A percentile compares a stretch with the other conserved stretches of the same genome.
These are phyloP conservation scores for Clunio marinus DNA, from an alignment of 2,888 invertebrate species.

Conservation along the genomic window DNA sequence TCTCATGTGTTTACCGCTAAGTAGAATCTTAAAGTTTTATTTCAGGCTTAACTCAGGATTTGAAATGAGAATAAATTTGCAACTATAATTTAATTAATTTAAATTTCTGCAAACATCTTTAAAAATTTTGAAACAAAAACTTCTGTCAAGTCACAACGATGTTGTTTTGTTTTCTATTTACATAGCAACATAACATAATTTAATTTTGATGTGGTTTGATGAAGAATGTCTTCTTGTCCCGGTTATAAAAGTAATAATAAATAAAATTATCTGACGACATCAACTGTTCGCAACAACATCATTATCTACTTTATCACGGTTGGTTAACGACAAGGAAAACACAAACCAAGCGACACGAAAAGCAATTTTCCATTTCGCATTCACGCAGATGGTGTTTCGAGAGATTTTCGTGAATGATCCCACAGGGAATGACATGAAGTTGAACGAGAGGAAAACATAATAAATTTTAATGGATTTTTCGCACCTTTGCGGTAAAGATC, in stretches of 20 bases:
- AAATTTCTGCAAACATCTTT: no score
- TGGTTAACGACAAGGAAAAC: constrained; percentile 20
- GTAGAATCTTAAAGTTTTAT: no score
- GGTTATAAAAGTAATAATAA: constrained; percentile 15
- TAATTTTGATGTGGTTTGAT: no score
- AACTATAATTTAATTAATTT: no score
- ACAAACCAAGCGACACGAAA: neutral
- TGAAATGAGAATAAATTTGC: no score
- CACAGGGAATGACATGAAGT: neutral
- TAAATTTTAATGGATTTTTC: constrained; percentile 37
- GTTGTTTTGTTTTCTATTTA: no score
- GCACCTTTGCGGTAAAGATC: constrained; percentile 18
- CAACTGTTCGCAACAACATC: constrained; percentile 19
- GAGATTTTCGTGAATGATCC: constrained; percentile 17
- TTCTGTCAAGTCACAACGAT: no score
- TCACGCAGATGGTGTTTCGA: constrained; percentile 8
- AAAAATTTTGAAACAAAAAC: no score
- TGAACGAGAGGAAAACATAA: constrained; percentile 3
- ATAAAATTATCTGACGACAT: constrained; percentile 26
- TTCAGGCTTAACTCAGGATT: no score
- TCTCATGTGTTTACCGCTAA: no score
- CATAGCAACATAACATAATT: no score
- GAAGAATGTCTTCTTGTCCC: no score
- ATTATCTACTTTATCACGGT: constrained; percentile 28
- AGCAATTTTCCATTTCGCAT: constrained; percentile 13